Conservation (phyloP, 2,888 invertebrate genomes). For the Thysanoteuthis rhombus region DNA sequence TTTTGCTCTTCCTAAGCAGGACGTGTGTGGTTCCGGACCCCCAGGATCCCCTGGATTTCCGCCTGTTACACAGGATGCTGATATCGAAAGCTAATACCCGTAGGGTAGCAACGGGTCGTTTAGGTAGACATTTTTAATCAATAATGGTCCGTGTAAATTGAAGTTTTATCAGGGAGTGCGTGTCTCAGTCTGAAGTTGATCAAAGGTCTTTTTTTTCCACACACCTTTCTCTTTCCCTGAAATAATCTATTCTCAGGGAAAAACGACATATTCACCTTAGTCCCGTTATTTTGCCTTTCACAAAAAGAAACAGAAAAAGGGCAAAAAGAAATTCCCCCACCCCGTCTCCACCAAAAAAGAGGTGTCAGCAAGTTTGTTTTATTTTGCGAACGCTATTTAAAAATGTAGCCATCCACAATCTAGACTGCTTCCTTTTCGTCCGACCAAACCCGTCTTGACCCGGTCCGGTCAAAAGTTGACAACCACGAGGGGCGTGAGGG, state of each 20-base stretch:
- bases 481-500: neutral
- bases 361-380: neutral
- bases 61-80: neutral
- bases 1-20: no score
- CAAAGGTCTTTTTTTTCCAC: neutral
- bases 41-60: no score
- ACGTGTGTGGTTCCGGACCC: no score
- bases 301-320: neutral
- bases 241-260: neutral
- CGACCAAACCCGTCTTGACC: neutral
- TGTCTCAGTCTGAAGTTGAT: neutral
- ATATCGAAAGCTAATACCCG: neutral
- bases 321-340: neutral
- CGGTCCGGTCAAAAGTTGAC: neutral
- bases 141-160: neutral
- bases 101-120: neutral
- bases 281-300: neutral
- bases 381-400: neutral
- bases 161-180: neutral
- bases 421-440: neutral
- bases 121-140: neutral
- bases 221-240: neutral
- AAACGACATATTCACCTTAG: neutral
- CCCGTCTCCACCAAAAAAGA: neutral
- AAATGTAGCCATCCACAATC: neutral